phyloP scores from a whole-genome alignment of 2,113 vertebrate genomes.

The Argyrosomus japonicus region DNA sequence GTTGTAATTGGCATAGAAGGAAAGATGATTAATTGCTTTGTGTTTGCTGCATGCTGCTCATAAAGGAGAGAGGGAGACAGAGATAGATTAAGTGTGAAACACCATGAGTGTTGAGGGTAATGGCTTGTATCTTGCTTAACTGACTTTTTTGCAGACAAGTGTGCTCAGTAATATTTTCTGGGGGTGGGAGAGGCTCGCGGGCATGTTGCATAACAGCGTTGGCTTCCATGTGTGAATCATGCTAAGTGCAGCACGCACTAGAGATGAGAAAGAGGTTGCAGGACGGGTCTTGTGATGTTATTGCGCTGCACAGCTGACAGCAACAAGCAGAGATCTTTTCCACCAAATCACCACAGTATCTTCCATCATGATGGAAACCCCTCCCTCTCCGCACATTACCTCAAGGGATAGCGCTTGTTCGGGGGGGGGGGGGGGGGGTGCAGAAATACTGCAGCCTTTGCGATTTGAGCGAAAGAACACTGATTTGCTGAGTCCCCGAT shows the following conservation, averaged over 20 bases:
- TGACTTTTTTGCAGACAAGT: conserved; percentile 6
- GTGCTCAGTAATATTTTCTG: conserved; percentile 51
- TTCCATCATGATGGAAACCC: neutral
- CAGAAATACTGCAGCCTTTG: conserved; percentile 63
- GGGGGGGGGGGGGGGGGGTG: neutral
- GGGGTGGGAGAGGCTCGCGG: conserved; percentile 11
- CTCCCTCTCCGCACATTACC: neutral
- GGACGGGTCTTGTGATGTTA: neutral
- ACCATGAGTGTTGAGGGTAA: neutral
- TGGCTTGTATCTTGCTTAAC: conserved; percentile 3
- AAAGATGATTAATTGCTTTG: conserved; percentile 29
- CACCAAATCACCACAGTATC: conserved; percentile 12
- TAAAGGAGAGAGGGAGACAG: neutral
- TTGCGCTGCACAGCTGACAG: neutral
- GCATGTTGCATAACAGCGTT: conserved; percentile 25
- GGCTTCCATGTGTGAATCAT: conserved; percentile 39
- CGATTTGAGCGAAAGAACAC: conserved; percentile 13
- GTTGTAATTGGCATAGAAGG: neutral
- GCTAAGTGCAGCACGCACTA: neutral
- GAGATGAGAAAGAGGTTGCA: neutral
- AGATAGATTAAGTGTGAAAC: conserved; percentile 25
- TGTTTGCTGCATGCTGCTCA: conserved; percentile 11
- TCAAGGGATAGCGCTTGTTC: neutral
- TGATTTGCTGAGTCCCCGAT: conserved; percentile 22
- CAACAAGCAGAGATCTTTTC: neutral